A percentile compares a stretch with the other conserved stretches of the same genome.
phyloP scores from a whole-genome alignment of 2,797 vertebrate species.

The Protonibea diacanthus region DNA sequence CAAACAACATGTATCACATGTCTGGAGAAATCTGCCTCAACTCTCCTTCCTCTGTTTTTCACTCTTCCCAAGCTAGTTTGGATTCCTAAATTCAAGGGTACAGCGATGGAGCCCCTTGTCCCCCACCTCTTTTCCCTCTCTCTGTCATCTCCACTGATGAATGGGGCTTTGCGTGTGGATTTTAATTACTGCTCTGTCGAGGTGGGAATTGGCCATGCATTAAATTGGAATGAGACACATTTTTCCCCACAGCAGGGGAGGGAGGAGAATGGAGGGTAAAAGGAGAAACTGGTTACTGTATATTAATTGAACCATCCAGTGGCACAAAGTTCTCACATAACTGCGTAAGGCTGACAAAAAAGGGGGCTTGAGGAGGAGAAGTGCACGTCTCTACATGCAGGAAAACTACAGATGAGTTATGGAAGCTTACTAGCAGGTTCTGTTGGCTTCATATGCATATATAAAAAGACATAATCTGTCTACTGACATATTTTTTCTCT shows the following conservation, averaged over 20 bases:
- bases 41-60: slow-evolving; percentile 12
- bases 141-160: slow-evolving; percentile 80
- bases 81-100: slow-evolving; percentile 74
- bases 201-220: slow-evolving; percentile 85
- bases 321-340: slow-evolving; percentile 68
- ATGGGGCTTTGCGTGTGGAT: slow-evolving; percentile 84
- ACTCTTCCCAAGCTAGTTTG: slow-evolving; percentile 33
- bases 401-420: background rate
- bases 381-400: slow-evolving; percentile 13
- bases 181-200: slow-evolving; percentile 85
- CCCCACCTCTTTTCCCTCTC: slow-evolving; percentile 41
- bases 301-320: slow-evolving; percentile 78
- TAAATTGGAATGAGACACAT: slow-evolving; percentile 88
- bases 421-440: background rate
- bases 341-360: slow-evolving; percentile 21
- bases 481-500: background rate
- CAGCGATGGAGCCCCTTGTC: slow-evolving; percentile 51
- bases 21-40: slow-evolving; percentile 51
- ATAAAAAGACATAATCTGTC: background rate
- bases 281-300: slow-evolving; percentile 80
- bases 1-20: slow-evolving; percentile 44
- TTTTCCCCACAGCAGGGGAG: slow-evolving; percentile 80
- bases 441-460: background rate
- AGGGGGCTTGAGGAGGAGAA: slow-evolving; percentile 2
- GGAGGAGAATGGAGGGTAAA: slow-evolving; percentile 70